Percentiles rank a stretch among this genome's conserved stretches.
Evolutionary conservation across 2,888 invertebrate genomes (phyloP).

Genomic region (Onchidella celtica): DNA sequence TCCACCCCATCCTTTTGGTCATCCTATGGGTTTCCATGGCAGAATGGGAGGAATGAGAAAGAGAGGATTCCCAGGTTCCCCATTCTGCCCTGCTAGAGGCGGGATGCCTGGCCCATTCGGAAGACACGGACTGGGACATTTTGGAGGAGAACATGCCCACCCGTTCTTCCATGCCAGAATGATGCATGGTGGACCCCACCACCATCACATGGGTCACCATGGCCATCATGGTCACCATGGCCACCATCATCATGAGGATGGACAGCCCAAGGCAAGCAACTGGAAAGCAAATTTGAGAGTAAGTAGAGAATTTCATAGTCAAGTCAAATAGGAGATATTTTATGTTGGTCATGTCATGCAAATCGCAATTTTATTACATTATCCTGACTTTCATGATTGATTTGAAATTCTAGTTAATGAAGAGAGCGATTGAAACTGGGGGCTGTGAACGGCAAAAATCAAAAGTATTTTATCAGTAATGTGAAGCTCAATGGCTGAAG

Average conservation of each 20-base stretch:
- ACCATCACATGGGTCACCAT: background rate
- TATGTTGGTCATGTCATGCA: too few species aligned
- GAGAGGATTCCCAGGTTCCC: background rate
- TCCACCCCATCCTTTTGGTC: background rate
- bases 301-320: too few species aligned
- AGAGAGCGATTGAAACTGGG: too few species aligned
- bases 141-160: background rate
- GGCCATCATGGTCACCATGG: background rate
- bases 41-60: background rate
- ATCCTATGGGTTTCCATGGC: slow-evolving; percentile 8
- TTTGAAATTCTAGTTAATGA: too few species aligned
- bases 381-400: too few species aligned
- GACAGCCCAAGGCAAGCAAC: background rate
- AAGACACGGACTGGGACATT: background rate
- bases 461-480: too few species aligned
- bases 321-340: too few species aligned
- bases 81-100: background rate
- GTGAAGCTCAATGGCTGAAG: too few species aligned
- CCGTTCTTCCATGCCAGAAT: background rate
- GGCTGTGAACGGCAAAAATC: too few species aligned
- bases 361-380: too few species aligned
- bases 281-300: slow-evolving; percentile 40
- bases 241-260: background rate
- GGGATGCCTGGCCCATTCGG: background rate
- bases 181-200: background rate